Evolutionary conservation across 2,797 vertebrate genomes (phyloP), one percentile per base, ranked within the genome.

Genomic region (Sparus aurata): DNA sequence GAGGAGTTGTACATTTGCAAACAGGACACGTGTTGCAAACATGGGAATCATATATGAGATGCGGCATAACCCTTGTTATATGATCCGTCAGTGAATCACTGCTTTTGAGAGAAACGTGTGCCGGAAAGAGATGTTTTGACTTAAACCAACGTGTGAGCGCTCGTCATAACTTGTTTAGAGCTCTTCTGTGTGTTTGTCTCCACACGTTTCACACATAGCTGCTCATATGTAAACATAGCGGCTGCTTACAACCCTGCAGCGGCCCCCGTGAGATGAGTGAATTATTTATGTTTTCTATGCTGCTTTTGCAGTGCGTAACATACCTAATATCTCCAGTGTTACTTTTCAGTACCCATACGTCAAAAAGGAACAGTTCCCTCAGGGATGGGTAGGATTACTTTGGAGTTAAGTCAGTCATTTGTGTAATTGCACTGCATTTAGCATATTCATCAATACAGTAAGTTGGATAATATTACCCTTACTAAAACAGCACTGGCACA

Each of bases 201-300:
- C 70, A 59, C 49, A 70, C 69, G 41, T 75, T 49, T 63, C 27
- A 60, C 57, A 38, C 53, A 13, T 54, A 34, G 34, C 34, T 34
- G 34, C 9, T 34, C 34, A 34, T 34, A 34, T 34, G 34, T 34
- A 34, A 34, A 34, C 34, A 15, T 12, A 45, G 43, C 23, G 23
- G 30, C 52, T 59, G 55, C 23, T 54, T 20, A 67, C 47, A 34
- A 34, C 47, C 46, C 30, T 52, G 52, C 22, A 55, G 30, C 15
- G 41, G 3, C 18, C 38, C 15, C 17, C 22, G 1, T 2, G 34
- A 27, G 41, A 50, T 12, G 0, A 52, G 25, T 69, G 4, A 68
- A 77, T 81, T 74, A 79, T 72, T 80, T 30, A 70, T 22, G 4
- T 34, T 60, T 73, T 63, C 38, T 63, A 25, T n/a, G 12, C 12